Evolutionary conservation across 2,797 vertebrate species (phyloP), one percentile per base, ranked within the genome.

Genomic region (Tangara arthus): DNA sequence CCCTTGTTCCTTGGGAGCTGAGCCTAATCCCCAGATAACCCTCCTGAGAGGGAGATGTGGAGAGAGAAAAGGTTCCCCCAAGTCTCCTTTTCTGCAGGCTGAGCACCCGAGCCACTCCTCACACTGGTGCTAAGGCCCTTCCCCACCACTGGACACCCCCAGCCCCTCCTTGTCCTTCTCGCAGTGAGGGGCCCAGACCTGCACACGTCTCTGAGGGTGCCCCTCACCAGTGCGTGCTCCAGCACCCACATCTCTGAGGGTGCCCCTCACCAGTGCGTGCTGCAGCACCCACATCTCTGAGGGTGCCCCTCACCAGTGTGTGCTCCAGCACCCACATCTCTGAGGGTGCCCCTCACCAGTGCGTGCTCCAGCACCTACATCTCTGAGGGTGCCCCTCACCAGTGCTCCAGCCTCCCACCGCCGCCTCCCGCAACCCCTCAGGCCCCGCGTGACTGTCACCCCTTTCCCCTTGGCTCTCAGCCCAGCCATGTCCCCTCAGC

Each of bases 51-150:
- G 53, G 47, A 55, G 6, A 3, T 55, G 47, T 1, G 63, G 12
- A 47, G 18, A 68, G 7, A 14, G 2, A 61, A 23, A 37, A 61
- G 6, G 5, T 28, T 6, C 1, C 2, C 12, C 3, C 2, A 8
- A 61, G 11, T 18, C 19, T 55, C 47, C 53, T 61, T 28, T 61
- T 12, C 41, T 42, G 15, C 47, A n/a, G 18, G 26, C 22, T 28
- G 30, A 68, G 3, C 3, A 47, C 8, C n/a, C 2, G 10, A 66
- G 22, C 22, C 32, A 15, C 47, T 47, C 34, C 32, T 44, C n/a
- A 19, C n/a, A 16, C 7, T 15, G 7, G 21, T 23, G 18, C 17
- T 73, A 41, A 78, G 41, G 24, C 24, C 47, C 2, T 39, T 69
- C 2, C 56, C 26, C 57, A 63, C 57, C 57, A 23, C 56, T 5